Evolutionary conservation across 2,113 vertebrate species (phyloP), one percentile per base, ranked within the genome.

Genomic region (Grammomys surdaster): DNA sequence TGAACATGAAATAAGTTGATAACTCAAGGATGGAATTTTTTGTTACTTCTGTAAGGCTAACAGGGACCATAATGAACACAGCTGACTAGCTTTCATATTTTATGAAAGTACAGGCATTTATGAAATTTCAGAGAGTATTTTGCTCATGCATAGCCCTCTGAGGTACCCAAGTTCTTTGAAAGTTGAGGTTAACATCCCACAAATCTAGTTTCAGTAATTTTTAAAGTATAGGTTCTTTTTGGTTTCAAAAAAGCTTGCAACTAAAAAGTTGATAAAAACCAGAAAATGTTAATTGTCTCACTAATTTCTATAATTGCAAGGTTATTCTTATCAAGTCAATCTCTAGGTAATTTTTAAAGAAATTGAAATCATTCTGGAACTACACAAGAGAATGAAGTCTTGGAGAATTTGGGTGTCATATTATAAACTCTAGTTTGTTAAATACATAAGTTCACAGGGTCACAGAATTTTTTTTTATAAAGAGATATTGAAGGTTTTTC

Each of bases 251-350:
- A 51, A 9, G 4, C 1, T 31, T 70, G 69, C 33, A 95, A 76
- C 9, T 28, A 87, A 48, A 54, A 76, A 89, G 56, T 56, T 63
- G 36, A 89, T 28, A 36, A 88, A 36, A 40, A 24, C 28, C 56
- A 2, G 88, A 56, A 78, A 70, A 40, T 48, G 43, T 88, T 22
- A 65, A 54, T 78, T 88, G 75, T 54, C 22, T 78, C 60, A 78
- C 24, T 90, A 67, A 93, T 89, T 91, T 84, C 12, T 94, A 58
- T 33, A 93, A 73, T 75, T n/a, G 6, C 10, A 92, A 54, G 6
- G 31, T 40, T 93, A 60, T 78, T 24, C 51, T 4, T 7, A 56
- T 11, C n/a, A 80, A 33, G 22, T 43, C 13, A 95, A 51, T 91
- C 51, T 36, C 1, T 20, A 67, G 40, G 7, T 75, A 4, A 90